Evolutionary conservation across 2,113 vertebrate species (phyloP).

Genomic region (Diphyllodes magnificus): DNA sequence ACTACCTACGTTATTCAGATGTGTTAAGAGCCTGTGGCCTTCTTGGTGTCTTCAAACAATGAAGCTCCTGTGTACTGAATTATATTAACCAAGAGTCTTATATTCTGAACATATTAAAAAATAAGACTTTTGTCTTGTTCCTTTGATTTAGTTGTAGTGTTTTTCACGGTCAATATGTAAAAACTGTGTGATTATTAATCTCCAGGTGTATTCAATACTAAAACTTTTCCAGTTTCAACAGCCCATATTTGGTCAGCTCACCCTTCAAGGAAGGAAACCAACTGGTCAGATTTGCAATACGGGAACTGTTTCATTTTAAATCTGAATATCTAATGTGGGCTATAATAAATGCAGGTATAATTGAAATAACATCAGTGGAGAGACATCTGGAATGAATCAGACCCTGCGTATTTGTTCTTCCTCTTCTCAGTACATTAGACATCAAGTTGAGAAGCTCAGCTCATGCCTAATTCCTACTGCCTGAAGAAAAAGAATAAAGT

Average conservation of each 20-base stretch:
- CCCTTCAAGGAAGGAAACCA: not conserved
- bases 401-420: not conserved
- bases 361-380: not conserved
- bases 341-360: not conserved
- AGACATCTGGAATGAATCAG: not conserved
- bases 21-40: not conserved
- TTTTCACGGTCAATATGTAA: not conserved
- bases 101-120: not conserved
- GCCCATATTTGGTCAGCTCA: not conserved
- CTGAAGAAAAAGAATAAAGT: not conserved
- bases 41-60: not conserved
- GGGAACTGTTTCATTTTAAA: not conserved
- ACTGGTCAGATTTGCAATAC: not conserved
- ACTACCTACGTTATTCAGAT: fast-evolving
- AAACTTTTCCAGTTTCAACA: not conserved
- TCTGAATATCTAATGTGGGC: not conserved
- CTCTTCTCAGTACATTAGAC: not conserved
- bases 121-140: not conserved
- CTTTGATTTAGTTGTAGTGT: not conserved
- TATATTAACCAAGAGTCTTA: not conserved
- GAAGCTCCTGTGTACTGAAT: not conserved
- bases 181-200: not conserved
- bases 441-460: not conserved
- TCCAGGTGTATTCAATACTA: not conserved
- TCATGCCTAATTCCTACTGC: not conserved